phyloP scores from a whole-genome alignment of 23 tunicate genomes.

The Trididemnum miniatum region DNA sequence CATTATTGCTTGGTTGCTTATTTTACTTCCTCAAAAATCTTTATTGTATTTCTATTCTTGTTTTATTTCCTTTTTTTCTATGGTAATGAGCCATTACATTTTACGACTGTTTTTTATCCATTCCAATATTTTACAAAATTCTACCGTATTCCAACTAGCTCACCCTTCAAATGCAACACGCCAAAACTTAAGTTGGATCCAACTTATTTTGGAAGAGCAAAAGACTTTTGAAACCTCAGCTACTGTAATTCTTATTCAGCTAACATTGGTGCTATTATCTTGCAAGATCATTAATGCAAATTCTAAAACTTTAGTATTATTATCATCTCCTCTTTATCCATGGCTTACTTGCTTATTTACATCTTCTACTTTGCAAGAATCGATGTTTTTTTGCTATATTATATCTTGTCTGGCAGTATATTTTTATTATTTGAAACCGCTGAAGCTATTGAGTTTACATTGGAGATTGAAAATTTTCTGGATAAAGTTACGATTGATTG shows the following conservation, averaged over 20 bases:
- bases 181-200: conserved; percentile 9
- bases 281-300: conserved; percentile 40
- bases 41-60: conserved; percentile 23
- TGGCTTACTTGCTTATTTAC: conserved; percentile 35
- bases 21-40: conserved; percentile 49
- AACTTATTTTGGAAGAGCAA: neutral
- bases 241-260: conserved; percentile 21
- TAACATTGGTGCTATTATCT: conserved; percentile 28
- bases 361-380: neutral
- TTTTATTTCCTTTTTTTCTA: conserved; percentile 16
- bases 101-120: conserved; percentile 13
- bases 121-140: conserved; percentile 8
- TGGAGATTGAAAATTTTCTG: conserved; percentile 25
- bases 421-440: neutral
- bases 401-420: conserved; percentile 17
- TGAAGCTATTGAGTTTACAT: conserved; percentile 1
- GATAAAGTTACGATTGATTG: conserved; percentile 35
- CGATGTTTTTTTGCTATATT: neutral
- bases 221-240: conserved; percentile 23
- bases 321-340: conserved; percentile 38
- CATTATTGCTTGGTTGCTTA: conserved; percentile 49
- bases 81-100: conserved; percentile 47
- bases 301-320: conserved; percentile 9
- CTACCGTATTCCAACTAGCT: neutral
- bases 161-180: neutral